phyloP scores from a whole-genome alignment of 92 coral and sea anemone genomes.

The Epizoanthus fatuus region DNA sequence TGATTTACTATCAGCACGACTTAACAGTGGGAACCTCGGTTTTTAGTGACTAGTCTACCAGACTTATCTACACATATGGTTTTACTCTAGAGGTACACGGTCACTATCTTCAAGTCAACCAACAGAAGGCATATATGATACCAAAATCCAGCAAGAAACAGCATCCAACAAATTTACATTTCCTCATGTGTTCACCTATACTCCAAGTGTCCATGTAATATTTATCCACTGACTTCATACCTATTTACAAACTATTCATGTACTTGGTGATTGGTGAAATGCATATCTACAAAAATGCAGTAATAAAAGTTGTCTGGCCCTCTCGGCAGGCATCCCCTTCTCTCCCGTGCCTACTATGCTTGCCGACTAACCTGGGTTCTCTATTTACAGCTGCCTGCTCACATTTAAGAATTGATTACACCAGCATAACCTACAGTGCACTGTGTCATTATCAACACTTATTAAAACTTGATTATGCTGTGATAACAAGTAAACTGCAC shows the following conservation, averaged over 20 bases:
- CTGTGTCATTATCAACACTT: background rate
- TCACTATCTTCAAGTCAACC: background rate
- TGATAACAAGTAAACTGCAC: background rate
- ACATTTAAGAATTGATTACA: too few species aligned
- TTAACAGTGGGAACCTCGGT: too few species aligned
- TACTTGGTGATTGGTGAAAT: background rate
- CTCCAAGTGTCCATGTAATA: background rate
- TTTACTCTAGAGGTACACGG: too few species aligned
- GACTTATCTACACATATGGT: too few species aligned
- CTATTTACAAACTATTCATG: background rate
- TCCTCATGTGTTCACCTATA: background rate
- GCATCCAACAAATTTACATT: slow-evolving; percentile 1
- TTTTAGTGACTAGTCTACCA: too few species aligned
- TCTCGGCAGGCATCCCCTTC: too few species aligned
- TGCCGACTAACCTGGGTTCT: too few species aligned
- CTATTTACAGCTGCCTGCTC: too few species aligned
- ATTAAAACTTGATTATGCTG: background rate
- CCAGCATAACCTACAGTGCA: background rate
- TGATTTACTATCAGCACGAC: too few species aligned
- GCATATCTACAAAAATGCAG: background rate
- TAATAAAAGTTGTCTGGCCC: background rate
- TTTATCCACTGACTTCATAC: background rate
- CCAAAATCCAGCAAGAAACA: background rate
- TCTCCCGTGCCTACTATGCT: too few species aligned
- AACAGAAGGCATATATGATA: background rate